phyloP scores from a whole-genome alignment of 2,797 vertebrate genomes.

The Fratercula arctica region DNA sequence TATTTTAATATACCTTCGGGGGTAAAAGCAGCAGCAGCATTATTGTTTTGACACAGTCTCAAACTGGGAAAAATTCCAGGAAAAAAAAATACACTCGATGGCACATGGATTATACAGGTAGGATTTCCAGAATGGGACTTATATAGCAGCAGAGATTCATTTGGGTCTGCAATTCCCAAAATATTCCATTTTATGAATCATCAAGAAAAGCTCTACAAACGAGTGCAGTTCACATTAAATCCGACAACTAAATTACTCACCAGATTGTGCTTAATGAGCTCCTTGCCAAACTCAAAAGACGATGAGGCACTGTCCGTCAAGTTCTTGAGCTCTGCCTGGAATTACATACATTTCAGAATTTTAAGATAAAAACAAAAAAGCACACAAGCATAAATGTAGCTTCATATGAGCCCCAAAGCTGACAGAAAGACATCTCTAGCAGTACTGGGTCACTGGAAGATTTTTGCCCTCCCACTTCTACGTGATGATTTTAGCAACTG shows the following conservation, averaged over 20 bases:
- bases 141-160: background rate
- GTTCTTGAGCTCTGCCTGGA: conserved; percentile 93
- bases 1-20: background rate
- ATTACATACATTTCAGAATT: conserved; percentile 35
- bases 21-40: background rate
- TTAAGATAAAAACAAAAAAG: conserved; percentile 9
- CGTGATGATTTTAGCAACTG: background rate
- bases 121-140: background rate
- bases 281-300: conserved; percentile 97
- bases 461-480: background rate
- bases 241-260: conserved; percentile 74
- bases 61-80: background rate
- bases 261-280: conserved; percentile 96
- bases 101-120: background rate
- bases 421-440: background rate
- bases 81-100: background rate
- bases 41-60: background rate
- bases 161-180: background rate
- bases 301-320: conserved; percentile 91
- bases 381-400: background rate
- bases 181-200: background rate
- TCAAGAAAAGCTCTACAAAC: background rate
- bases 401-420: background rate
- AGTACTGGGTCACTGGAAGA: background rate
- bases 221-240: background rate